Evolutionary conservation across 2,113 vertebrate genomes (phyloP).

Genomic region (Nothocercus julius): DNA sequence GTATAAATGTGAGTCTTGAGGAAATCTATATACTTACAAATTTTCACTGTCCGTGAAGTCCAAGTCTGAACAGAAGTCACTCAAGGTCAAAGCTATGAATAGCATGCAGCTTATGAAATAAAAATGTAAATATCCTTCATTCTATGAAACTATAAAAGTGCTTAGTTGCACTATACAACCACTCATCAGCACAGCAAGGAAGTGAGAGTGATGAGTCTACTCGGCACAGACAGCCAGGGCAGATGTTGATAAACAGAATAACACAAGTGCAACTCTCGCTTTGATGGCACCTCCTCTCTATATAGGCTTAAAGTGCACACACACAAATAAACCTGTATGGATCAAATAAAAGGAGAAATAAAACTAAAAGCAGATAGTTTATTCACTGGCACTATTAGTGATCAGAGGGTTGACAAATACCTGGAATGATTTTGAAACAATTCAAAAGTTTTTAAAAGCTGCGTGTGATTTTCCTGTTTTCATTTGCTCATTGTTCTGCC

Average conservation of each 20-base stretch:
- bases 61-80: conserved; percentile 34
- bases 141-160: conserved; percentile 3
- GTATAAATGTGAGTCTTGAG: background rate
- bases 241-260: background rate
- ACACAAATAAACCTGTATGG: background rate
- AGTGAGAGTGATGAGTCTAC: background rate
- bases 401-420: background rate
- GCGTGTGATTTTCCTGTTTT: background rate
- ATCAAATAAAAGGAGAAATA: conserved; percentile 11
- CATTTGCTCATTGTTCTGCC: background rate
- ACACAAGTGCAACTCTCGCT: background rate
- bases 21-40: conserved; percentile 16
- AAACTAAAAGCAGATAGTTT: background rate
- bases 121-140: conserved; percentile 67
- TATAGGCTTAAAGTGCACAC: background rate
- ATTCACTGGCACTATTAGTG: background rate
- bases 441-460: background rate
- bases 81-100: conserved; percentile 43
- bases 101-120: conserved; percentile 40
- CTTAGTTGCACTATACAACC: conserved; percentile 12
- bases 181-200: background rate
- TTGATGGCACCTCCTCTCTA: background rate
- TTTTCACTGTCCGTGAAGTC: conserved; percentile 21
- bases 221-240: background rate
- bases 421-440: background rate